These are phyloP conservation scores for Alviniconcha marisindica DNA, from an alignment of 1,140 invertebrate genomes.

Conservation along the genomic window DNA sequence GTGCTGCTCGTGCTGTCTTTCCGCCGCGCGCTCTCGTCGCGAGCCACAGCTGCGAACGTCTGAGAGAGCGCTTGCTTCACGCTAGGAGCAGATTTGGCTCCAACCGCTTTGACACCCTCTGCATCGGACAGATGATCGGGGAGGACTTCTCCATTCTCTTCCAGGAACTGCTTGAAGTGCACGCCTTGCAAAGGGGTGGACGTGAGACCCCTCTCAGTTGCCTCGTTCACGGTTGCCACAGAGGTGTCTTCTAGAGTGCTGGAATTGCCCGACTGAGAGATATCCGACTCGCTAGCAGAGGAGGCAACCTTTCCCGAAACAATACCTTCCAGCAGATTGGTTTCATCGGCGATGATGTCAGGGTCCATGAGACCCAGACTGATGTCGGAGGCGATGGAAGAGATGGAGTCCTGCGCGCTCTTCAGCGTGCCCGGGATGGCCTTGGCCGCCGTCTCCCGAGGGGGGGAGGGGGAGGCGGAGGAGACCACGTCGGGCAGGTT, in stretches of 20 bases:
- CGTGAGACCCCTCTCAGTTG: constrained; percentile 20
- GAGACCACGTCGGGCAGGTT: constrained; percentile 48
- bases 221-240: constrained; percentile 25
- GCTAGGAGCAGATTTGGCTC: neutral
- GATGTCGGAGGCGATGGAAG: constrained; percentile 39
- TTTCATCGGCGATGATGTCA: constrained; percentile 43
- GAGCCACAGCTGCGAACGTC: neutral
- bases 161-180: constrained; percentile 26
- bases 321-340: constrained; percentile 40
- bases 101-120: neutral
- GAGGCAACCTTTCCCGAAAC: neutral
- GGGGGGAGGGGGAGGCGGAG: constrained; percentile 40
- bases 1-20: constrained; percentile 32
- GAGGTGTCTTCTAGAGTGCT: constrained; percentile 48
- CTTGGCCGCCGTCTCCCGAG: neutral
- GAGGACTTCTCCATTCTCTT: neutral
- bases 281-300: constrained; percentile 26
- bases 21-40: neutral
- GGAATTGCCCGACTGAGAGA: constrained; percentile 23
- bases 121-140: neutral
- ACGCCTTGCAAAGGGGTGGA: constrained; percentile 51
- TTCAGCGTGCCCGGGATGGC: neutral
- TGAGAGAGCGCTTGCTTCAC: neutral
- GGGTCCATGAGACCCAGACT: constrained; percentile 56
- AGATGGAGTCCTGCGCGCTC: constrained; percentile 6